Conservation (phyloP, 2,888 invertebrate species). For the Ellobium chinense region DNA sequence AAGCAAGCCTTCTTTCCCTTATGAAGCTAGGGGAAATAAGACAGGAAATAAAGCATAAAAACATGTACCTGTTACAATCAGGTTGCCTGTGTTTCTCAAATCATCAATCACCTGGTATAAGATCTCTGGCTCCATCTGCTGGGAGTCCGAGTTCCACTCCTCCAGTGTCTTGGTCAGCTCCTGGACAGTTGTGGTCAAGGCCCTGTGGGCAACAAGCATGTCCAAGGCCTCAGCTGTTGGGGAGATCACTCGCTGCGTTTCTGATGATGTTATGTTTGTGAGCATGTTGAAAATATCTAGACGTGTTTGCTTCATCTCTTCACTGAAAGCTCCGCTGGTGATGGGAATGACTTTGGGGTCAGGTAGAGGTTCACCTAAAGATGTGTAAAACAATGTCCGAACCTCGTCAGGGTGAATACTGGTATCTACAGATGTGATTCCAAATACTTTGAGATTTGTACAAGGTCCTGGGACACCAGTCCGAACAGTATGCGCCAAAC, state of each 20-base stretch:
- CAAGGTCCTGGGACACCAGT: background rate
- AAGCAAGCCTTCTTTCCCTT: too few relatives aligned
- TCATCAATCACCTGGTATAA: constrained; percentile 14
- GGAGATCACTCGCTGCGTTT: background rate
- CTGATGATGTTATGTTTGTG: background rate
- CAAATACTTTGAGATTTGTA: constrained; percentile 8
- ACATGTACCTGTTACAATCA: constrained; percentile 17
- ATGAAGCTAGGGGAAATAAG: too few relatives aligned
- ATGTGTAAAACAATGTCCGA: constrained; percentile 40
- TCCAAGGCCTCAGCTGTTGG: constrained; percentile 29
- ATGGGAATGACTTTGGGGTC: constrained; percentile 13
- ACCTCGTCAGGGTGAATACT: constrained; percentile 21
- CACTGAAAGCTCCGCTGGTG: background rate
- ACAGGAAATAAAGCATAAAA: too few relatives aligned
- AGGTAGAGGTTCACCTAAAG: constrained; percentile 22
- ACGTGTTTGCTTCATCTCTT: constrained; percentile 1
- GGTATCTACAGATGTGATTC: background rate
- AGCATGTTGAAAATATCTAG: constrained; percentile 23
- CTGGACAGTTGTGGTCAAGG: constrained; percentile 8
- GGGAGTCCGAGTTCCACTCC: background rate
- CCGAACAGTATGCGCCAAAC: constrained; percentile 30
- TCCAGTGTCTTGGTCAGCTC: constrained; percentile 7
- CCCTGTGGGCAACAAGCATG: constrained; percentile 4
- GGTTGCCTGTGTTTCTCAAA: constrained; percentile 32
- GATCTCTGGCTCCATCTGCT: background rate